Evolutionary conservation across 1,140 invertebrate species (phyloP).

Genomic region (Mizuhopecten yessoensis): DNA sequence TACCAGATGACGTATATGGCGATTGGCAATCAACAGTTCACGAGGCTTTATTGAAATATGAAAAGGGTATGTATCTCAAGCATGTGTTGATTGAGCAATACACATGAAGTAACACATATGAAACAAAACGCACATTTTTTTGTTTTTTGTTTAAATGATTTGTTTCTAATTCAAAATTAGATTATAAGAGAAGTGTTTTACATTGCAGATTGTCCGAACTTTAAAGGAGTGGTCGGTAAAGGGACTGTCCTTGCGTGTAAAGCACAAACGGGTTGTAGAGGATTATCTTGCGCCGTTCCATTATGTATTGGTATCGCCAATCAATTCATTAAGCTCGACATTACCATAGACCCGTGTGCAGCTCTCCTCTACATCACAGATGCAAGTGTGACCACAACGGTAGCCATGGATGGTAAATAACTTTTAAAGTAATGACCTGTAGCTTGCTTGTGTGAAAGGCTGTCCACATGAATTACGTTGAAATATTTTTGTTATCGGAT

Average conservation of each 20-base stretch:
- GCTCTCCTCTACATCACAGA: background rate
- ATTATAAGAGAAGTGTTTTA: background rate
- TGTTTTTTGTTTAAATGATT: too few species aligned
- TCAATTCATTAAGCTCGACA: background rate
- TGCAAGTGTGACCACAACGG: background rate
- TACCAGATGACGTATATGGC: background rate
- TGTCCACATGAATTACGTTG: too few species aligned
- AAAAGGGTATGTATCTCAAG: background rate
- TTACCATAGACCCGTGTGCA: background rate
- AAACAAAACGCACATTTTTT: too few species aligned
- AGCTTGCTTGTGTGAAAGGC: too few species aligned
- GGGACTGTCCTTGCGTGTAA: conserved; percentile 54
- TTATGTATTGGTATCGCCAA: background rate
- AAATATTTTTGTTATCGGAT: too few species aligned
- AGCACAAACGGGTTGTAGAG: conserved; percentile 54
- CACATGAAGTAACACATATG: too few species aligned
- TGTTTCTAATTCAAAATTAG: too few species aligned
- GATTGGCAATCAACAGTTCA: conserved; percentile 4
- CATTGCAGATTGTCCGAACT: conserved; percentile 57
- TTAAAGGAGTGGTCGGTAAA: conserved; percentile 48
- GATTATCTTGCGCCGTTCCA: conserved; percentile 52
- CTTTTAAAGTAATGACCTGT: too few species aligned
- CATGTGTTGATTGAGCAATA: too few species aligned
- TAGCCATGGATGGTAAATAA: background rate
- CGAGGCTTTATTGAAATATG: background rate